Percentiles rank a stretch among this genome's conserved stretches.
Evolutionary conservation across 1,140 invertebrate species (phyloP).

Genomic region (Papilio polytes): DNA sequence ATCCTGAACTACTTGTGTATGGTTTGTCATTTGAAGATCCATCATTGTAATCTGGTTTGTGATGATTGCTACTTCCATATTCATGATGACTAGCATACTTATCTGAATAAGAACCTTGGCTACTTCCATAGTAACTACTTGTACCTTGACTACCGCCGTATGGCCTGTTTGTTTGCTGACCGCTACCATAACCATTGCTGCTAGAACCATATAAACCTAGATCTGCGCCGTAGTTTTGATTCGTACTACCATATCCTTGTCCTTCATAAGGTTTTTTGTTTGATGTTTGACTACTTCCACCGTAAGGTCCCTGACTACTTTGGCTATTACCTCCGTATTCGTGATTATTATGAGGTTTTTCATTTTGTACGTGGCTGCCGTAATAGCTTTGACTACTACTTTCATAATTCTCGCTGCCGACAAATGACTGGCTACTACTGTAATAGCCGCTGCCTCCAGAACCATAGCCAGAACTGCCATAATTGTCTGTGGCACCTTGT

Average conservation of each 20-base stretch:
- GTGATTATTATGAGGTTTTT: constrained; percentile 27
- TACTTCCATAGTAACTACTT: background rate
- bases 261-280: constrained; percentile 26
- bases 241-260: background rate
- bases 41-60: constrained; percentile 22
- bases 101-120: constrained; percentile 5
- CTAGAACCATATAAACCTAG: background rate
- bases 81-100: background rate
- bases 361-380: background rate
- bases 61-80: constrained; percentile 23
- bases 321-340: constrained; percentile 14
- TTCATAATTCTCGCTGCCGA: constrained; percentile 25
- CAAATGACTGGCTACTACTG: constrained; percentile 34
- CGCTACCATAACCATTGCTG: constrained; percentile 8
- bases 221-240: constrained; percentile 16
- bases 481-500: background rate
- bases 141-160: constrained; percentile 19
- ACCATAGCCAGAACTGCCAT: constrained; percentile 25
- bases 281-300: constrained; percentile 4
- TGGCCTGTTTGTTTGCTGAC: constrained; percentile 13
- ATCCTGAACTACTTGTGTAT: constrained; percentile 1
- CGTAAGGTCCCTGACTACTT: background rate
- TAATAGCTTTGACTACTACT: constrained; percentile 34
- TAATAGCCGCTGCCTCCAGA: constrained; percentile 12
- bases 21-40: constrained; percentile 30